Evolutionary conservation across 2,888 invertebrate species (phyloP), one percentile per base, ranked within the genome.

Genomic region (Argyresthia albistria): DNA sequence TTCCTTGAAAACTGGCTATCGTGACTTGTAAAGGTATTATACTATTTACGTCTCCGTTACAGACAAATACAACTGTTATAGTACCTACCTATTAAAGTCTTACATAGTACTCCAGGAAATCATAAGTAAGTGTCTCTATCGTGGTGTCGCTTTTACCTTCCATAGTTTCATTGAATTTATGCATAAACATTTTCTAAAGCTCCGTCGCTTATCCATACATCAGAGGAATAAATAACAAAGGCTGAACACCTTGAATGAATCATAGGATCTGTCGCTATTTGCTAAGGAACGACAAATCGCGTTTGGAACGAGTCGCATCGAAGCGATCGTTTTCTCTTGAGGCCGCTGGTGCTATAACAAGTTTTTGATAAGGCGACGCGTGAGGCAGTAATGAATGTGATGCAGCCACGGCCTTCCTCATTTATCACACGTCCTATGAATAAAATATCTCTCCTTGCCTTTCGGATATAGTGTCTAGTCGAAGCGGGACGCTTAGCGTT

Each of bases 321-420:
- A 62, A 66, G 64, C 67, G 70, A 69, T 73, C 68, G 70, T 70
- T 66, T 67, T 66, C 67, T 63, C 70, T 72, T 66, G 68, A 65
- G 69, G 67, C 69, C 69, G 69, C 65, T 25, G 25, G 67, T 64
- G 74, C 73, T 70, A 76, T 76, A 84, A 82, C 81, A 72, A 80
- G 81, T 82, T 82, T 78, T 79, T 81, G 82, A 84, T 84, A 84
- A 81, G 73, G 69, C 71, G 73, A 71, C 74, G 72, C 65, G 68
- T 78, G 76, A 76, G 71, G 76, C 74, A 70, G 75, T 86, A 84
- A 83, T 86, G 76, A 82, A 86, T 84, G 81, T 81, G 77, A 78
- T 82, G 80, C 73, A 72, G 70, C 73, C 69, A 62, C 70, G 67
- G 72, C 74, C 69, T 75, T 71, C 66, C 75, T 79, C 80, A 82